Evolutionary conservation across 2,888 invertebrate species (phyloP).

Genomic region (Callinectes sapidus): DNA sequence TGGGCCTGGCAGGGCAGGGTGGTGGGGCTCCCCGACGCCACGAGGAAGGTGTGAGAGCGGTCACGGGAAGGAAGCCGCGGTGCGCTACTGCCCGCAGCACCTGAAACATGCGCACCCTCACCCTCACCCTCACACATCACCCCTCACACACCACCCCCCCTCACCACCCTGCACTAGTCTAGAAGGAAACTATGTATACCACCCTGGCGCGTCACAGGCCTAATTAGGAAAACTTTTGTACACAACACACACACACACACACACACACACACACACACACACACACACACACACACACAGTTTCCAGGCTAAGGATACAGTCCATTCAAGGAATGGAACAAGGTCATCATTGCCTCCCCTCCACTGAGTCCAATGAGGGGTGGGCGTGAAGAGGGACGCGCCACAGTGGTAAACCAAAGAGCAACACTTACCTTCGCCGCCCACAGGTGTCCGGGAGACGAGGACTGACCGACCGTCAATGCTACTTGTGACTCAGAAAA

Average conservation of each 20-base stretch:
- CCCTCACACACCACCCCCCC: background rate
- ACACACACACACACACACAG: conserved; percentile 33
- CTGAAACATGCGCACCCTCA: conserved; percentile 76
- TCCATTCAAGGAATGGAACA: background rate
- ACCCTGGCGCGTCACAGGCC: conserved; percentile 29
- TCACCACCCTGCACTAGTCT: conserved; percentile 17
- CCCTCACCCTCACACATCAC: background rate
- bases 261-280: conserved; percentile 28
- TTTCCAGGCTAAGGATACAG: background rate
- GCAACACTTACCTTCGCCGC: conserved; percentile 60
- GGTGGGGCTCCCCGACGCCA: conserved; percentile 75
- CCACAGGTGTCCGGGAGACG: conserved; percentile 40
- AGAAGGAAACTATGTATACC: background rate
- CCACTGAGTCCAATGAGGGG: background rate
- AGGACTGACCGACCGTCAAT: conserved; percentile 64
- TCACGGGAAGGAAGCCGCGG: conserved; percentile 80
- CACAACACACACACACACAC: conserved; percentile 12
- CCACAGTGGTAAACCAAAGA: conserved; percentile 52
- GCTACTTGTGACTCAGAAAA: conserved; percentile 60
- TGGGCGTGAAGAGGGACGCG: background rate
- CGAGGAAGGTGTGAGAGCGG: conserved; percentile 61
- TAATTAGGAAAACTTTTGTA: background rate
- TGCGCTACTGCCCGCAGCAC: conserved; percentile 86
- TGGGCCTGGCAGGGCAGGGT: conserved; percentile 85
- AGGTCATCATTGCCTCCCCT: background rate